Base-by-base conservation (phyloP, 1,140 invertebrate species). In the Diachasmimorpha longicaudata region DNA sequence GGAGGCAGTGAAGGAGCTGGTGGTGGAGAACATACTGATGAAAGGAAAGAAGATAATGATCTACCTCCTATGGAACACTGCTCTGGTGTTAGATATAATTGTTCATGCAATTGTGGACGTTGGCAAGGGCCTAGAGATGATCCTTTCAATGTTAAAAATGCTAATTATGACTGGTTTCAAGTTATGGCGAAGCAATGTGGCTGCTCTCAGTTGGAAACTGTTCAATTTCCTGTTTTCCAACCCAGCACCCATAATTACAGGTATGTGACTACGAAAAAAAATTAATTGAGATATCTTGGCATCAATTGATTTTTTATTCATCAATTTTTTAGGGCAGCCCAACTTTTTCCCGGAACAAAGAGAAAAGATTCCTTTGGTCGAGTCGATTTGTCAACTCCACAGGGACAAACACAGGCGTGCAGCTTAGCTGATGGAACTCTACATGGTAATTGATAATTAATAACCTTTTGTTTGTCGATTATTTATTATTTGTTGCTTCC, bases 21-120 rank as follows among this genome's bases (percentile, higher is more conserved):
- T 46, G 89, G 88, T 16, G 86, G 88, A 10, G 86, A 88, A 79
- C 82, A 85, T 21, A 48, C 75, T 0, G 85, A 88, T 21, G 39
- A 67, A 4, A 78, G 84, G 70, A 81, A 86, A 25, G 85, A 85
- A 10, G 84, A 85, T 70, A 86, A 83, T 67, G 87, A 89, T 23
- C 68, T 90, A 72, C 88, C 86, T 76, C 83, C 82, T 82, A 92
- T 88, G 82, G 90, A 93, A 58, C 95, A 96, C 86, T 93, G 91
- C 69, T 96, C 95, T 80, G 94, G 94, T n/a, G 92, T 95, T 13
- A 90, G 94, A 69, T 95, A 96, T 81, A 89, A 96, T 44, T 93
- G 95, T 66, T 93, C 95, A 13, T 98, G 97, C 85, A 97, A 98
- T 89, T 99, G 97, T 90, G 97, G 97, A 0, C 90, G 94, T 63